Percentiles rank a stretch among this genome's conserved stretches.
phyloP scores from a whole-genome alignment of 2,888 invertebrate species.

The Himalopsyche japonica region DNA sequence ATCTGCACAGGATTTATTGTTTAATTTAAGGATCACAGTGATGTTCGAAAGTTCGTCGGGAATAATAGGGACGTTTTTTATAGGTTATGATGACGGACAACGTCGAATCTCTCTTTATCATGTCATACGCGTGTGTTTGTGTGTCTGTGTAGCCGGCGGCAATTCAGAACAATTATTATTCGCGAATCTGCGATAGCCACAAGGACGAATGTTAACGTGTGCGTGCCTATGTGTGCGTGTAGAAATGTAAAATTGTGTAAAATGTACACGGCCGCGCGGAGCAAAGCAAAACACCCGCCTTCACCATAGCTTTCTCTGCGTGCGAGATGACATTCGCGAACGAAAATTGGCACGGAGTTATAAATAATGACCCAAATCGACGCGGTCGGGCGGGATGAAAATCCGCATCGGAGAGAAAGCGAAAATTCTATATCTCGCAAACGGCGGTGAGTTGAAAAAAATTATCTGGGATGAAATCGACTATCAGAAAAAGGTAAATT shows the following conservation, averaged over 20 bases:
- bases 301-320: not conserved
- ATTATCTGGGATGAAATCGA: conserved; percentile 31
- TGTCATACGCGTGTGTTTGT: not conserved
- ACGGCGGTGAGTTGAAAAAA: conserved; percentile 12
- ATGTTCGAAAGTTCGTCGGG: not conserved
- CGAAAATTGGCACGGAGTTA: conserved; percentile 2
- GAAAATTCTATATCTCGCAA: conserved; percentile 1
- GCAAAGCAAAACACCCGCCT: not conserved
- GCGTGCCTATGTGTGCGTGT: not conserved
- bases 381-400: not conserved
- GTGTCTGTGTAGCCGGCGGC: not conserved
- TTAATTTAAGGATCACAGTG: not conserved
- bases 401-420: not conserved
- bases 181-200: not conserved
- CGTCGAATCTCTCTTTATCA: not conserved
- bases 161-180: not conserved
- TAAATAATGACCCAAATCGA: conserved; percentile 24
- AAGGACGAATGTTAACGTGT: not conserved
- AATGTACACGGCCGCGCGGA: not conserved
- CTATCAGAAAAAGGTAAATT: conserved; percentile 23
- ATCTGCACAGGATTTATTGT: not conserved
- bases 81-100: not conserved
- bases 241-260: not conserved
- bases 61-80: not conserved
- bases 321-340: not conserved